Percentiles rank a stretch among this genome's conserved stretches.
Evolutionary conservation across 2,888 invertebrate genomes (phyloP).

Genomic region (Acleris laterana): DNA sequence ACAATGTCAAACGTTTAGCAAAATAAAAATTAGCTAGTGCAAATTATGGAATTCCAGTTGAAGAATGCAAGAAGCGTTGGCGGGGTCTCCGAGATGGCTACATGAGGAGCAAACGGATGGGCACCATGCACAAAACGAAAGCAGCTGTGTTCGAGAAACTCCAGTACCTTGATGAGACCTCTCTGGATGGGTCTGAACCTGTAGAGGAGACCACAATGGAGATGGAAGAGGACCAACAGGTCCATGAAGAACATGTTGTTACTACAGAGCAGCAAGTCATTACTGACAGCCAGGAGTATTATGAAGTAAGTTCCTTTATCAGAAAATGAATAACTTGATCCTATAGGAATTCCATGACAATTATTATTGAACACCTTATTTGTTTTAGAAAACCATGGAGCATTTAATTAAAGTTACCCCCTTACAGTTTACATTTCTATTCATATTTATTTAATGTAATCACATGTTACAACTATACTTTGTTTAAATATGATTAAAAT

Average conservation of each 20-base stretch:
- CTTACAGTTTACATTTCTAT: no score
- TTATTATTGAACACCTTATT: no score
- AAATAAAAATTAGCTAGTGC: no score
- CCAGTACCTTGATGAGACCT: slow-evolving; percentile 61
- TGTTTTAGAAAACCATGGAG: no score
- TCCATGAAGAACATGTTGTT: slow-evolving; percentile 44
- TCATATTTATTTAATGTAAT: no score
- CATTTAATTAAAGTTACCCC: no score
- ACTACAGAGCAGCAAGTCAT: slow-evolving; percentile 67
- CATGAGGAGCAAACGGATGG: slow-evolving; percentile 75
- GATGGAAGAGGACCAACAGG: slow-evolving; percentile 23
- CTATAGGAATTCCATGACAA: no score
- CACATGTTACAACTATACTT: no score
- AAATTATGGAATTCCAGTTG: slow-evolving; percentile 64
- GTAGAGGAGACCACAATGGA: slow-evolving; percentile 36
- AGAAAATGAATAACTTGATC: neutral
- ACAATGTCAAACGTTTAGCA: no score
- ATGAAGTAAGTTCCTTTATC: slow-evolving; percentile 59
- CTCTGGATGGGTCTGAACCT: slow-evolving; percentile 49
- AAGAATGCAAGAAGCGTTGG: slow-evolving; percentile 84
- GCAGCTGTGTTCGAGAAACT: slow-evolving; percentile 68
- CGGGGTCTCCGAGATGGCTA: slow-evolving; percentile 81
- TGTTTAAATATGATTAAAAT: no score
- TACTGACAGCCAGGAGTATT: slow-evolving; percentile 77
- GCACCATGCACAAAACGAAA: slow-evolving; percentile 67